Conservation (phyloP, 2,888 invertebrate species). For the Phaedon cochleariae region DNA sequence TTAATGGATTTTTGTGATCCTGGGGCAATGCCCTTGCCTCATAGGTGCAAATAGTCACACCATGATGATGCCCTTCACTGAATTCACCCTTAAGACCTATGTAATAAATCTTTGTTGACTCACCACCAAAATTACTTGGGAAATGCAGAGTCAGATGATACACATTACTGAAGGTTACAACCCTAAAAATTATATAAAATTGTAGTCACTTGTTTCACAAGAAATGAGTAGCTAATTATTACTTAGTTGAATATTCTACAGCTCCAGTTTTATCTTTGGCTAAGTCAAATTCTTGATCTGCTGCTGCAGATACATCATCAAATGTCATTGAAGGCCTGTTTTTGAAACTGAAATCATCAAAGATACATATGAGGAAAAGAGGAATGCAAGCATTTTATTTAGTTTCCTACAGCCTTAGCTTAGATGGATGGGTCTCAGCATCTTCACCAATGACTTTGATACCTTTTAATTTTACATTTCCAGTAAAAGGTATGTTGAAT, state of each 20-base stretch:
- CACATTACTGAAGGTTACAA: constrained; percentile 91
- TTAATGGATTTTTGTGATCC: constrained; percentile 80
- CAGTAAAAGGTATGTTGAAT: constrained; percentile 97
- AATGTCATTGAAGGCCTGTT: constrained; percentile 95
- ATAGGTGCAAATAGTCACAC: constrained; percentile 91
- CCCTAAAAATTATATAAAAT: constrained; percentile 67
- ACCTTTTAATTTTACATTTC: constrained; percentile 94
- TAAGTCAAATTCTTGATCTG: constrained; percentile 92
- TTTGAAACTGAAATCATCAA: constrained; percentile 75
- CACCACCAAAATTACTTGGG: constrained; percentile 86
- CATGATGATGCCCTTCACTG: constrained; percentile 82
- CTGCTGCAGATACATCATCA: constrained; percentile 77
- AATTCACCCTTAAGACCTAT: constrained; percentile 97
- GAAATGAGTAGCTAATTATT: constrained; percentile 47
- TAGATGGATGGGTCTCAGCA: constrained; percentile 83
- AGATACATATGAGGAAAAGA: too few relatives aligned
- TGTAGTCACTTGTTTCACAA: background rate
- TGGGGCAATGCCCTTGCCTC: constrained; percentile 85
- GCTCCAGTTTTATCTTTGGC: constrained; percentile 79
- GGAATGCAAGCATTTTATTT: too few relatives aligned
- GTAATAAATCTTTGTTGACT: constrained; percentile 88
- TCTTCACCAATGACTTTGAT: constrained; percentile 92
- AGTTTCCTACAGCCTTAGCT: constrained; percentile 83
- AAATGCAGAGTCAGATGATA: constrained; percentile 91
- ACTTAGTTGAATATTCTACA: constrained; percentile 92